These are phyloP conservation scores for Dendrolimus kikuchii DNA, from an alignment of 1,140 invertebrate genomes.

Conservation along the genomic window DNA sequence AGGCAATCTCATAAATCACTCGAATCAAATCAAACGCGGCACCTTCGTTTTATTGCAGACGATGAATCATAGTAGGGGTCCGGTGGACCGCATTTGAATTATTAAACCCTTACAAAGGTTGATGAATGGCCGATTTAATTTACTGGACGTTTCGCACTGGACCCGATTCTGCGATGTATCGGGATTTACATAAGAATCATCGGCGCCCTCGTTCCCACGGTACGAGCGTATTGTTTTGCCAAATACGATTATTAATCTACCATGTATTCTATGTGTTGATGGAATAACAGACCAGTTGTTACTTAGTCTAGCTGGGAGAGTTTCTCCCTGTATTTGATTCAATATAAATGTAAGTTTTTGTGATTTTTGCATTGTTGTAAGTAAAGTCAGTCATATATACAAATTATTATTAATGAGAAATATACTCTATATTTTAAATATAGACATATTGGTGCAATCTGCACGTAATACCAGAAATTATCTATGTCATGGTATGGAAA, in stretches of 20 bases:
- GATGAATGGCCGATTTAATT: conserved; percentile 49
- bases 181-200: conserved; percentile 50
- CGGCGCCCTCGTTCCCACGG: conserved; percentile 39
- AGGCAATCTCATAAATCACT: conserved; percentile 5
- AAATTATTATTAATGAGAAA: too few species aligned
- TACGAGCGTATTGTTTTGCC: conserved; percentile 29
- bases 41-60: too few species aligned
- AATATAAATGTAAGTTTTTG: neutral
- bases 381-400: too few species aligned
- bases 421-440: too few species aligned
- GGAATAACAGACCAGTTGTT: conserved; percentile 1
- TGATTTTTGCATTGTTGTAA: too few species aligned
- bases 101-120: conserved; percentile 37
- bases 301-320: neutral
- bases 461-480: too few species aligned
- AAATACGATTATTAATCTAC: conserved; percentile 10
- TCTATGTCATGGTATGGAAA: too few species aligned
- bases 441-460: too few species aligned
- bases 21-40: conserved; percentile 1
- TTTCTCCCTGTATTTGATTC: neutral
- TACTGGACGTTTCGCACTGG: conserved; percentile 41
- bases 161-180: conserved; percentile 43
- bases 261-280: conserved; percentile 1
- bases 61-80: conserved; percentile 16
- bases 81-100: conserved; percentile 34